Evolutionary conservation across 2,797 vertebrate species (phyloP), one percentile per base, ranked within the genome.

Genomic region (Neoniphon sammara): DNA sequence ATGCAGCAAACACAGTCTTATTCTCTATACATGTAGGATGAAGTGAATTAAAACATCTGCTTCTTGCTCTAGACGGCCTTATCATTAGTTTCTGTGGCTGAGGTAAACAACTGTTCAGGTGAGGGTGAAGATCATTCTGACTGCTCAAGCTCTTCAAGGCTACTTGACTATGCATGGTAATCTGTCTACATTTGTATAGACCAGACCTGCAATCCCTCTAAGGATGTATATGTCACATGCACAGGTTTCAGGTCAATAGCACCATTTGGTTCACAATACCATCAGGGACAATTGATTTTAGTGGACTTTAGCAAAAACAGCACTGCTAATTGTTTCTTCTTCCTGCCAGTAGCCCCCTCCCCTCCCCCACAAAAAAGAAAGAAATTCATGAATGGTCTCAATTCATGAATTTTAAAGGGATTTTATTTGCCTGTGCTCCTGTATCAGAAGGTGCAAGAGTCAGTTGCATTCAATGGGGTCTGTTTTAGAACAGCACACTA

Each of bases 301-400:
- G 70, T 61, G 70, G 79, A 89, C 62, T 77, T 73, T 59, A 81
- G 58, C 39, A 56, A 78, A 69, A 42, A 80, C 61, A 58, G 17
- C 81, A 72, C 64, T 64, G 75, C 81, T 87, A 88, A 89, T 91
- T 89, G 82, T 87, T 88, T 89, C 75, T 83, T 85, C 77, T 83
- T 52, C 69, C 83, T 46, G 75, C 73, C 78, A 82, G 55, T 84
- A 82, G 85, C 81, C n/a, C n/a, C n/a, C n/a, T n/a, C n/a, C n/a
- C n/a, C n/a, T n/a, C n/a, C n/a, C n/a, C n/a, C n/a, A n/a, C n/a
- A n/a, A 83, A 85, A 81, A 66, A 87, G 85, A 90, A 44, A 74
- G 42, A 9, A 66, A 65, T 71, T 36, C 10, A 62, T 54, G 31
- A 55, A 5, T 8, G 85, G 78, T 84, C 73, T 84, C 64, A 82